These are phyloP conservation scores for Hirundichthys speculiger DNA, from an alignment of 2,113 vertebrate species.

Conservation along the genomic window DNA sequence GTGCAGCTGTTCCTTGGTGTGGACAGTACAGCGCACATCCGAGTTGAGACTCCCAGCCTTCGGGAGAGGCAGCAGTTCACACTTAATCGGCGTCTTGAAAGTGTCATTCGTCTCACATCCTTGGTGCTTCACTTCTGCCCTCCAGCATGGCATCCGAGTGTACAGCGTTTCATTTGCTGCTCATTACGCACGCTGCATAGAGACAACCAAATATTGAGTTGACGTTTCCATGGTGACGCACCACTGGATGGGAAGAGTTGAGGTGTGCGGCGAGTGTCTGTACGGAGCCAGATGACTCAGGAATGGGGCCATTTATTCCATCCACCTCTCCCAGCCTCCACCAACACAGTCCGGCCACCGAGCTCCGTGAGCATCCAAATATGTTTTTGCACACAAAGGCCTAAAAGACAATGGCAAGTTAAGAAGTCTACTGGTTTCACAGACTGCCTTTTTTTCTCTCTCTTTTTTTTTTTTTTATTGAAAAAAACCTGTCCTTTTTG, in stretches of 20 bases:
- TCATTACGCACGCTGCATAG: conserved; percentile 50
- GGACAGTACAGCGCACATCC: background rate
- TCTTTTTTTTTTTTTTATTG: background rate
- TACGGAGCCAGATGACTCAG: conserved; percentile 54
- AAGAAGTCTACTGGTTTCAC: conserved; percentile 1
- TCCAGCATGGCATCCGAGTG: conserved; percentile 36
- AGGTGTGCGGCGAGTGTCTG: conserved; percentile 58
- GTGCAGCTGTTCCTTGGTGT: background rate
- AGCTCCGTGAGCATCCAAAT: conserved; percentile 16
- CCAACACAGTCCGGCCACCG: conserved; percentile 38
- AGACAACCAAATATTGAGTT: conserved; percentile 50
- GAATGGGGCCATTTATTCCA: conserved; percentile 48
- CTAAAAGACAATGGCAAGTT: conserved; percentile 7
- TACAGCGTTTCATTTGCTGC: conserved; percentile 51
- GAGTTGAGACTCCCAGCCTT: background rate
- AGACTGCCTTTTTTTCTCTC: background rate
- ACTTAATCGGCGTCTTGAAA: conserved; percentile 40
- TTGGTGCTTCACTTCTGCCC: conserved; percentile 13
- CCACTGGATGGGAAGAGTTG: conserved; percentile 52
- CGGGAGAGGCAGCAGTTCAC: conserved; percentile 24
- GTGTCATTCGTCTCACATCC: conserved; percentile 30
- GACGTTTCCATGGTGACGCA: conserved; percentile 75
- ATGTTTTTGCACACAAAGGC: background rate
- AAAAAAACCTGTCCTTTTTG: background rate
- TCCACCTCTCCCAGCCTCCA: conserved; percentile 42